phyloP scores from a whole-genome alignment of 2,888 invertebrate genomes.

The Amphipoea oculea region DNA sequence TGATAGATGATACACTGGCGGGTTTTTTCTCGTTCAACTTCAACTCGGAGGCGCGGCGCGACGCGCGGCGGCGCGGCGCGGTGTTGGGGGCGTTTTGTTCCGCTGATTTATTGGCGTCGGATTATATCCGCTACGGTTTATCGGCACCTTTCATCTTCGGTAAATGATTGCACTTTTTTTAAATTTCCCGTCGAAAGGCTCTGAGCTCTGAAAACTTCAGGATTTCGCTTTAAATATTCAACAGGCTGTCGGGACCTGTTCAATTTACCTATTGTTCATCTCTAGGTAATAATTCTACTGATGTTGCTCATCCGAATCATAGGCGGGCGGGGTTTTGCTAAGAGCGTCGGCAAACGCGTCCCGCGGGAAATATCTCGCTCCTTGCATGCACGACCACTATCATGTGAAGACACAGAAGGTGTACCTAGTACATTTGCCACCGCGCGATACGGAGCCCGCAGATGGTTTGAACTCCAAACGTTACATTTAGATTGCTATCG shows the following conservation, averaged over 20 bases:
- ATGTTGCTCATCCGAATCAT: neutral
- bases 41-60: slow-evolving; percentile 12
- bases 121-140: slow-evolving; percentile 48
- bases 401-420: neutral
- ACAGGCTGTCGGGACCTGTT: neutral
- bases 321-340: no score
- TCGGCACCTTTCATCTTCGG: slow-evolving; percentile 35
- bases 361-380: no score
- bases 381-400: neutral
- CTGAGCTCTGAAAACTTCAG: slow-evolving; percentile 6
- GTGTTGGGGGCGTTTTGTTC: slow-evolving; percentile 37
- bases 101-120: slow-evolving; percentile 59
- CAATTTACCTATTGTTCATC: slow-evolving; percentile 8
- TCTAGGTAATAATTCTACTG: slow-evolving; percentile 8
- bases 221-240: slow-evolving; percentile 28
- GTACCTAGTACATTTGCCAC: neutral
- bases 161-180: slow-evolving; percentile 50
- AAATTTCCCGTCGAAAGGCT: slow-evolving; percentile 16
- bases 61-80: neutral
- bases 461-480: neutral
- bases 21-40: slow-evolving; percentile 53
- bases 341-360: neutral
- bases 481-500: neutral
- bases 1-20: slow-evolving; percentile 73
- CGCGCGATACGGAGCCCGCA: neutral